phyloP scores from a whole-genome alignment of 2,113 vertebrate genomes.

The Sarotherodon lohbergeri region DNA sequence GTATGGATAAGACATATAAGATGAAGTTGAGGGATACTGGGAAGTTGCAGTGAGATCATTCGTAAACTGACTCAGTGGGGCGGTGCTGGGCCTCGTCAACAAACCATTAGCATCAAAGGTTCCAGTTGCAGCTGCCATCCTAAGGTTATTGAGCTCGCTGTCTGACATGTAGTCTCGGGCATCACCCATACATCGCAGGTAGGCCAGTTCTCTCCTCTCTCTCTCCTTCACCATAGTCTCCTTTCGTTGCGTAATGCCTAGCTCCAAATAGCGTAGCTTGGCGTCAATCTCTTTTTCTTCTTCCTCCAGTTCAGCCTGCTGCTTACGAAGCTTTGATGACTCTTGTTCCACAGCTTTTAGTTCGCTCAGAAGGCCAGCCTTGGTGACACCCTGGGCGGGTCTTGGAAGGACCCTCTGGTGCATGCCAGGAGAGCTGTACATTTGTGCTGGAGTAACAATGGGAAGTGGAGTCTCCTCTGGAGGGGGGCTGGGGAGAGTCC shows the following conservation, averaged over 20 bases:
- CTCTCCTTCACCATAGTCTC: constrained; percentile 91
- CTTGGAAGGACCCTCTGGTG: constrained; percentile 79
- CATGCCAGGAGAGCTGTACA: constrained; percentile 83
- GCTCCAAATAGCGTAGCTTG: constrained; percentile 92
- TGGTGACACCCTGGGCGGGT: constrained; percentile 79
- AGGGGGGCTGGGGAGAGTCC: constrained; percentile 95
- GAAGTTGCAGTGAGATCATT: constrained; percentile 74
- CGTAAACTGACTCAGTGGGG: constrained; percentile 79
- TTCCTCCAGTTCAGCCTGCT: constrained; percentile 95
- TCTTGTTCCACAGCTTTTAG: constrained; percentile 95
- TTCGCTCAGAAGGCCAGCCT: constrained; percentile 89
- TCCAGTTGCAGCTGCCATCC: constrained; percentile 73
- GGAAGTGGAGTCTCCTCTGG: constrained; percentile 89
- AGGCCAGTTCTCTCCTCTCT: constrained; percentile 83
- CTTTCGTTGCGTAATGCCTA: constrained; percentile 94
- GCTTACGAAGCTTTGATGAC: constrained; percentile 94
- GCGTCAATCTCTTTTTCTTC: constrained; percentile 99
- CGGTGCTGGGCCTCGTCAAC: constrained; percentile 73
- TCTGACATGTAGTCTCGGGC: constrained; percentile 94
- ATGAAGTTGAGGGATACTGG: constrained; percentile 76
- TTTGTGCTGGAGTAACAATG: constrained; percentile 86
- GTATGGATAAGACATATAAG: constrained; percentile 82
- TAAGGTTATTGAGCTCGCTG: constrained; percentile 91
- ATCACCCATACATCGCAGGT: constrained; percentile 84
- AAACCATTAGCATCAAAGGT: constrained; percentile 76